Base-by-base conservation (phyloP, 1,140 invertebrate species). In the Drepana arcuata region DNA sequence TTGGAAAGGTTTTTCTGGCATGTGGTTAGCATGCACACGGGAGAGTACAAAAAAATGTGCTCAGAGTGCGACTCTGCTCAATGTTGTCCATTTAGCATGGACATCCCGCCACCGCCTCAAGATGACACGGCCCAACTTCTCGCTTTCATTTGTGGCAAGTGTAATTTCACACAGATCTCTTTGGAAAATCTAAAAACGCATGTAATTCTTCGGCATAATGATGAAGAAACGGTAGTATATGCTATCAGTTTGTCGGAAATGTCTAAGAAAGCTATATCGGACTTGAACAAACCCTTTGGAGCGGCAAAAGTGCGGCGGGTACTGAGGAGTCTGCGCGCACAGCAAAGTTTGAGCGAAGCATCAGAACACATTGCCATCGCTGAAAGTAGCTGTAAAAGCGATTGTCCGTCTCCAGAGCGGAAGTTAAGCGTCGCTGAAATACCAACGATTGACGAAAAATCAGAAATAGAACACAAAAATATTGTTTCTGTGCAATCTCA, bases 21-120 rank as follows among this genome's bases (percentile, higher is more conserved):
- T 50, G 49, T 85, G 15, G 84, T 90, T 9, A 87, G 86, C n/a
- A 84, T 71, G 29, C 91, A 93, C 40, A 92, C 91, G 0, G 91
- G 91, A 0, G 91, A 93, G 65, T 92, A 90, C 58, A 83, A 89
- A 32, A 86, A 86, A 40, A 53, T 60, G 2, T 92, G 91, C 68
- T 75, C 73, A 4, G 63, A 82, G 18, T 92, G 91, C 50, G 28
- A 30, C 2, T 53, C 65, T 41, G 39, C 27, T 3, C 44, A 35
- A 1, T 36, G 33, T 11, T 80, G 73, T 30, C 51, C 63, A 18
- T 69, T 64, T 34, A 56, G 58, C 30, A 53, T 79, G 32, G 72
- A 79, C 31, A 80, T 80, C 31, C 74, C 78, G 2, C 50, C 69
- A 10, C 72, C 78, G 9, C 74, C 78, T 2, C 66, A 64, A 52